These are phyloP conservation scores for Actinopyga echinites DNA, from an alignment of 53 echinoderm and acorn worm species.

Conservation along the genomic window DNA sequence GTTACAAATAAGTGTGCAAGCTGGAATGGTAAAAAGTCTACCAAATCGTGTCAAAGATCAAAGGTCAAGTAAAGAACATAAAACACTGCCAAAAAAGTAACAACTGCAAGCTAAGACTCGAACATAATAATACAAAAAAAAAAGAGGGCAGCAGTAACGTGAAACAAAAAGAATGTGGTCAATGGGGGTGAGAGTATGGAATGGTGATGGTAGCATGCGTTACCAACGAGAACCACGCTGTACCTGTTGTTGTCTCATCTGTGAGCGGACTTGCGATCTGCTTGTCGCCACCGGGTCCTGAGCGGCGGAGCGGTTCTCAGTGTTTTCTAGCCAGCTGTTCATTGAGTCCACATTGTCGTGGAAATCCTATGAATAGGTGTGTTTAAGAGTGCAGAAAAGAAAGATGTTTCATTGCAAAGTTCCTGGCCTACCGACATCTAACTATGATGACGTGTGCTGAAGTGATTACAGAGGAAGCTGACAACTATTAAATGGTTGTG, in stretches of 20 bases:
- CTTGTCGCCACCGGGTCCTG: slow-evolving; percentile 80
- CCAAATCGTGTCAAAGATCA: no score
- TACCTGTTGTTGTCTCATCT: slow-evolving; percentile 91
- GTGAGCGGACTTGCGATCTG: slow-evolving; percentile 82
- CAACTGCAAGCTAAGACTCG: no score
- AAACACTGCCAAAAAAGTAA: no score
- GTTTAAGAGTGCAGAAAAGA: slow-evolving; percentile 21
- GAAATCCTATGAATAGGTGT: slow-evolving; percentile 62
- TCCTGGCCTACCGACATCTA: no score
- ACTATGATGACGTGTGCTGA: no score
- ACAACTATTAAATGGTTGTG: no score
- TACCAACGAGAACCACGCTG: slow-evolving; percentile 48
- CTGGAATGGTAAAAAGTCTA: no score
- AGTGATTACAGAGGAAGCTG: no score
- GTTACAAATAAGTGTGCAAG: no score
- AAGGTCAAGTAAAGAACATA: no score
- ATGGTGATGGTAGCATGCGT: slow-evolving; percentile 44
- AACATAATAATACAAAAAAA: not conserved
- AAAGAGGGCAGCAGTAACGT: not conserved
- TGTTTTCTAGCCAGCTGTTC: slow-evolving; percentile 88
- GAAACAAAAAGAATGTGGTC: slow-evolving; percentile 33
- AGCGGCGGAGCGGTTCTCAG: slow-evolving; percentile 64
- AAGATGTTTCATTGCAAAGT: not conserved
- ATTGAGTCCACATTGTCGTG: slow-evolving; percentile 91
- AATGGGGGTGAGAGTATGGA: slow-evolving; percentile 27